phyloP scores from a whole-genome alignment of 2,797 vertebrate species.

The Enteromius viviparus region DNA sequence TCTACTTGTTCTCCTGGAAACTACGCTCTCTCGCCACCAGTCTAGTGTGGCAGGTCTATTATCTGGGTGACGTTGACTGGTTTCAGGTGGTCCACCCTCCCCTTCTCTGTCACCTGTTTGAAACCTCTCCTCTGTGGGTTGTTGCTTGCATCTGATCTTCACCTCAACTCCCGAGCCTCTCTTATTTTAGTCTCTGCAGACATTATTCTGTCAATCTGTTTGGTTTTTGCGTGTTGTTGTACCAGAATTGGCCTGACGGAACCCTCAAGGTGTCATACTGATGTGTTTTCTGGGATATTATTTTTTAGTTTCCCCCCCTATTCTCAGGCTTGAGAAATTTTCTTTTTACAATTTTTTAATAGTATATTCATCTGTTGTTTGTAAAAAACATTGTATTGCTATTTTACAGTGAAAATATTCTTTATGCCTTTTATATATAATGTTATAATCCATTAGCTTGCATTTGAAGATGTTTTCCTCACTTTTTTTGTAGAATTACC shows the following conservation, averaged over 20 bases:
- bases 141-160: constrained; percentile 81
- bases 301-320: not conserved
- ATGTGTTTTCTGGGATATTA: not conserved
- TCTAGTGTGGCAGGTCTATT: constrained; percentile 71
- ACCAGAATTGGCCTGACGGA: constrained; percentile 57
- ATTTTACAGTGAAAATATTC: not conserved
- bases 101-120: constrained; percentile 49
- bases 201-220: constrained; percentile 77
- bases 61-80: constrained; percentile 67
- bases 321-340: constrained; percentile 16
- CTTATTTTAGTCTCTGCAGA: constrained; percentile 76
- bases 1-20: constrained; percentile 47
- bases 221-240: constrained; percentile 67
- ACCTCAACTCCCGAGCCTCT: constrained; percentile 68
- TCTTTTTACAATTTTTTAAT: not conserved
- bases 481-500: not conserved
- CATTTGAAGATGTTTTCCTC: not conserved
- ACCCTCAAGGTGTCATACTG: constrained; percentile 52
- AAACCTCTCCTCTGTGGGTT: constrained; percentile 72
- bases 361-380: not conserved
- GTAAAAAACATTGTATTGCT: constrained; percentile 1
- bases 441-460: not conserved
- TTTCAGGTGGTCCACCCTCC: constrained; percentile 65
- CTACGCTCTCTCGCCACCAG: constrained; percentile 30
- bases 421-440: constrained; percentile 16